phyloP scores from a whole-genome alignment of 2,113 vertebrate genomes.

The Apeltes quadracus region DNA sequence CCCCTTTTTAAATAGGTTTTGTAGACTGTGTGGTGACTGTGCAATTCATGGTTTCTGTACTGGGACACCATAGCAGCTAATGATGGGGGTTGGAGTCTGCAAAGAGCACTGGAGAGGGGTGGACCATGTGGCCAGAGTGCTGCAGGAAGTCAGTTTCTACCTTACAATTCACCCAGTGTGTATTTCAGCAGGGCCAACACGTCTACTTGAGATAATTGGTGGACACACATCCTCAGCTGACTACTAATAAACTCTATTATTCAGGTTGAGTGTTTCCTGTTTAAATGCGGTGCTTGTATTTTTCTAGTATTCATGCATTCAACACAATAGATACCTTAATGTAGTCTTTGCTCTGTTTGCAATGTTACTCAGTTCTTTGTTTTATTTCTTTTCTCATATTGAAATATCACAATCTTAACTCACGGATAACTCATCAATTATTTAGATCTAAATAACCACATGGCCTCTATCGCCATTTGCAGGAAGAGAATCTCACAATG shows the following conservation, averaged over 20 bases:
- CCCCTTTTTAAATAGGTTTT: no score
- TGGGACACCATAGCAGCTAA: background rate
- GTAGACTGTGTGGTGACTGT: background rate
- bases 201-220: background rate
- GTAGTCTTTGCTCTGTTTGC: background rate
- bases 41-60: constrained; percentile 6
- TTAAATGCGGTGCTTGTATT: background rate
- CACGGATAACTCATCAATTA: background rate
- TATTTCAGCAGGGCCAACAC: background rate
- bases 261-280: background rate
- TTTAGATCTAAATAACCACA: background rate
- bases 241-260: background rate
- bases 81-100: background rate
- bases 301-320: no score
- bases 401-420: background rate
- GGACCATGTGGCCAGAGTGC: background rate
- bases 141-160: constrained; percentile 25
- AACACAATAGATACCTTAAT: background rate
- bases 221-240: background rate
- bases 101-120: background rate
- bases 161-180: constrained; percentile 17
- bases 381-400: no score
- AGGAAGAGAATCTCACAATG: background rate
- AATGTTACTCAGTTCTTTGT: background rate
- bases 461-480: background rate